Base-by-base conservation (phyloP, 2,888 invertebrate genomes). In the Oscheius sp. region DNA sequence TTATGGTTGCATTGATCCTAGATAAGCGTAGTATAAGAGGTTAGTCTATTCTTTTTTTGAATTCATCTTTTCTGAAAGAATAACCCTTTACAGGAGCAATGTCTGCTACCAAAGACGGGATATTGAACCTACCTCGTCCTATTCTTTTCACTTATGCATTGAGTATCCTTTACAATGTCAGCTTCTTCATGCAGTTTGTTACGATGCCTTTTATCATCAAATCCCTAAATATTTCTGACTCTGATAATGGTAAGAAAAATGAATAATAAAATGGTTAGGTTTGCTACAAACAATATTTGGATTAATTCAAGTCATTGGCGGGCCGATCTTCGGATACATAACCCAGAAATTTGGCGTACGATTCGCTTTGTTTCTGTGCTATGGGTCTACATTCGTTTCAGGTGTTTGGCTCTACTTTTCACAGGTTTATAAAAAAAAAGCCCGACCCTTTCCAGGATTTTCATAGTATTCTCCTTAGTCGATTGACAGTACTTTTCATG, bases 211-310 rank as follows among this genome's bases (percentile, higher is more conserved):
- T 78, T 57, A 36, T 80, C 17, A 62, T 71, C 20, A 81, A 81
- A 41, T 68, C 68, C 9, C 54, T 80, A 8, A 44, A 70, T n/a
- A 65, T 80, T 6, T 67, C 74, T 2, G 80, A 81, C 67, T 67
- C 77, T 0, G 68, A 76, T n/a, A 75, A 75, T 32, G 81, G 81
- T 75, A n/a, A 41, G 74, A 63, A 20, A 32, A 36, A 36, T 33
- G 20, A n/a, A 5, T 9, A 5, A 36, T 56, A 22, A 8, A 9
- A 6, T n/a, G 51, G n/a, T 17, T 32, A 20, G 79, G 80, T 22
- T 75, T 82, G 45, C 61, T 77, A 33, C 79, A 80, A 59, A 82
- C 82, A 17, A 44, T 77, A 22, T 82, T 80, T 68, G 80, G 79
- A 24, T 63, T 80, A 2, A 66, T 80, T 32, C 81, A 82, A 72